Conservation (phyloP, 2,113 vertebrate genomes). For the Myotis lucifugus region DNA sequence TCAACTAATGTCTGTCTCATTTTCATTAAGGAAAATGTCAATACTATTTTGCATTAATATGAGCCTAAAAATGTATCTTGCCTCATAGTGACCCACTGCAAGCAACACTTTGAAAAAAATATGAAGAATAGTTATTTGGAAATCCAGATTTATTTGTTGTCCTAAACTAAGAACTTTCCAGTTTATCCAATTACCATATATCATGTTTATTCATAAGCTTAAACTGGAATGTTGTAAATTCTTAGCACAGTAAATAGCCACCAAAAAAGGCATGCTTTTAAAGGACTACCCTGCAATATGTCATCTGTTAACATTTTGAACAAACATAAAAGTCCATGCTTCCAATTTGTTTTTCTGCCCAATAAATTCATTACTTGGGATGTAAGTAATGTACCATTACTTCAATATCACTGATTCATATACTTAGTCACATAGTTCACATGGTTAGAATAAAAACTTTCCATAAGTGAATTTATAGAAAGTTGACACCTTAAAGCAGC, state of each 20-base stretch:
- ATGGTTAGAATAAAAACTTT: conserved; percentile 21
- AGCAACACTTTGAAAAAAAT: conserved; percentile 62
- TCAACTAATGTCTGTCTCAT: neutral
- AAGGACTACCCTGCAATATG: conserved; percentile 51
- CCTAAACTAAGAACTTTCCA: conserved; percentile 31
- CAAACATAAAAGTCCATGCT: neutral
- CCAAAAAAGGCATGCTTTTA: neutral
- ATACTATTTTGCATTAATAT: neutral
- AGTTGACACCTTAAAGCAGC: neutral
- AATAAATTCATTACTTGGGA: conserved; percentile 6
- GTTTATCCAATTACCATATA: conserved; percentile 28
- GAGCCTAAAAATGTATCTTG: conserved; percentile 48
- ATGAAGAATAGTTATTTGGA: conserved; percentile 5
- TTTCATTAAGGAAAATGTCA: conserved; percentile 25
- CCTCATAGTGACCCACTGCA: neutral
- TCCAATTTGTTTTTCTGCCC: conserved; percentile 2
- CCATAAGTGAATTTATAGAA: neutral
- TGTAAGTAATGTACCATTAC: conserved; percentile 6
- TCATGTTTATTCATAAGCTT: conserved; percentile 23
- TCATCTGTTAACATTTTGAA: conserved; percentile 15
- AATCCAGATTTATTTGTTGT: conserved; percentile 16
- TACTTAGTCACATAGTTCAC: neutral
- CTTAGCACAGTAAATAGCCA: neutral
- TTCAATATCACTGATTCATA: neutral
- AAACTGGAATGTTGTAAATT: conserved; percentile 24